Evolutionary conservation across 2,888 invertebrate genomes (phyloP).

Genomic region (Lucinisca nassula): DNA sequence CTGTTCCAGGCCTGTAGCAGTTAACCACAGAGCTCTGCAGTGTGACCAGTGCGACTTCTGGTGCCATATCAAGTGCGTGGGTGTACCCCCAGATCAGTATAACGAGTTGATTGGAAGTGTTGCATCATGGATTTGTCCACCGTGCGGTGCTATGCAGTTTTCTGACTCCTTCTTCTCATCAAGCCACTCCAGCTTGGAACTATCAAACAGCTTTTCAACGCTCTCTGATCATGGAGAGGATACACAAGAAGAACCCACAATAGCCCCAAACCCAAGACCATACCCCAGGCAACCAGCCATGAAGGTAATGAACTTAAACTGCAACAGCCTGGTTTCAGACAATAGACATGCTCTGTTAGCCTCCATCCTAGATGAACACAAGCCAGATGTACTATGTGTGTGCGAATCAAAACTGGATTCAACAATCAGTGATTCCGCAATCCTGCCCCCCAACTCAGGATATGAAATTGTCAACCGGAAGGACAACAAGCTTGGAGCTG

Average conservation of each 20-base stretch:
- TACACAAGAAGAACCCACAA: neutral
- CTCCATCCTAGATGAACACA: slow-evolving; percentile 16
- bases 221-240: slow-evolving; percentile 35
- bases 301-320: neutral
- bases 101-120: slow-evolving; percentile 25
- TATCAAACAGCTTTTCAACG: slow-evolving; percentile 22
- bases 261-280: neutral
- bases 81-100: slow-evolving; percentile 26
- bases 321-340: slow-evolving; percentile 36
- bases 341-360: slow-evolving; percentile 31
- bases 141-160: slow-evolving; percentile 26
- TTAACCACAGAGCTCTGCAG: slow-evolving; percentile 19
- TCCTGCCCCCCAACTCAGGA: slow-evolving; percentile 16
- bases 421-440: slow-evolving; percentile 21
- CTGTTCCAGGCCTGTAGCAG: neutral
- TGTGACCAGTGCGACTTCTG: slow-evolving; percentile 41
- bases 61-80: slow-evolving; percentile 42
- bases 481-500: slow-evolving; percentile 35
- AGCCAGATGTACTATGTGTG: slow-evolving; percentile 22
- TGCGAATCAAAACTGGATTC: slow-evolving; percentile 28
- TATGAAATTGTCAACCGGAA: slow-evolving; percentile 25
- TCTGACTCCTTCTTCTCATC: slow-evolving; percentile 30
- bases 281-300: neutral
- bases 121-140: slow-evolving; percentile 35
- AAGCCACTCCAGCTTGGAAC: neutral